These are phyloP conservation scores for Anguilla marmorata DNA, from an alignment of 2,797 vertebrate species.

Conservation along the genomic window DNA sequence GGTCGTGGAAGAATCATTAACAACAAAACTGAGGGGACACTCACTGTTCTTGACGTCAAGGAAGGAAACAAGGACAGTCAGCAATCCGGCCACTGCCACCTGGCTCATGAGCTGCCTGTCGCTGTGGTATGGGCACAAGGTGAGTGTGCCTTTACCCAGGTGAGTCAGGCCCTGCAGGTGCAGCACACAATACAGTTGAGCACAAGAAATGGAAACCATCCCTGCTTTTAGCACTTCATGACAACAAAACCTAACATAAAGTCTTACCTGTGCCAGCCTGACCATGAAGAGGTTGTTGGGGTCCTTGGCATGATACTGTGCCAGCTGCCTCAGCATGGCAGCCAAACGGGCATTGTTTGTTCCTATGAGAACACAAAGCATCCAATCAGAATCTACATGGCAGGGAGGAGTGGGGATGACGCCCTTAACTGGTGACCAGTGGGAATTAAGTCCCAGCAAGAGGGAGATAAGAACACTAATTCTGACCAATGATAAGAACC, in stretches of 20 bases:
- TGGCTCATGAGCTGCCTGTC: constrained; percentile 99
- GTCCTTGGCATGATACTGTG: constrained; percentile 98
- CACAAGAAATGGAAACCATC: not conserved
- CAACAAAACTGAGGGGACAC: constrained; percentile 52
- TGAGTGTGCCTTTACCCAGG: constrained; percentile 95
- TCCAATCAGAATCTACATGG: not conserved
- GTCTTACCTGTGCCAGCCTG: constrained; percentile 89
- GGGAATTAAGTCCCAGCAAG: not conserved
- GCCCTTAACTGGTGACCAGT: not conserved
- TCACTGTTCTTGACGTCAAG: constrained; percentile 97
- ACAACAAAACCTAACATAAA: not conserved
- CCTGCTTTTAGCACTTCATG: not conserved
- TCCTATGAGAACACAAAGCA: constrained; percentile 65
- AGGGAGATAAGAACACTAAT: not conserved
- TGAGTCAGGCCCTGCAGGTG: constrained; percentile 88
- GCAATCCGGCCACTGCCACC: constrained; percentile 91
- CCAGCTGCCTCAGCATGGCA: constrained; percentile 94
- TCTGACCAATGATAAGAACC: not conserved
- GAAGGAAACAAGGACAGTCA: constrained; percentile 94
- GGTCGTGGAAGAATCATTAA: not conserved
- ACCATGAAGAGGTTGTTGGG: constrained; percentile 99
- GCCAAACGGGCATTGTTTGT: constrained; percentile 96
- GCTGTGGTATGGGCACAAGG: constrained; percentile 96
- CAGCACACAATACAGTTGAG: constrained; percentile 22
- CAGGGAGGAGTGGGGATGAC: not conserved